Evolutionary conservation across 2,113 vertebrate genomes (phyloP).

Genomic region (Stigmatopora argus): DNA sequence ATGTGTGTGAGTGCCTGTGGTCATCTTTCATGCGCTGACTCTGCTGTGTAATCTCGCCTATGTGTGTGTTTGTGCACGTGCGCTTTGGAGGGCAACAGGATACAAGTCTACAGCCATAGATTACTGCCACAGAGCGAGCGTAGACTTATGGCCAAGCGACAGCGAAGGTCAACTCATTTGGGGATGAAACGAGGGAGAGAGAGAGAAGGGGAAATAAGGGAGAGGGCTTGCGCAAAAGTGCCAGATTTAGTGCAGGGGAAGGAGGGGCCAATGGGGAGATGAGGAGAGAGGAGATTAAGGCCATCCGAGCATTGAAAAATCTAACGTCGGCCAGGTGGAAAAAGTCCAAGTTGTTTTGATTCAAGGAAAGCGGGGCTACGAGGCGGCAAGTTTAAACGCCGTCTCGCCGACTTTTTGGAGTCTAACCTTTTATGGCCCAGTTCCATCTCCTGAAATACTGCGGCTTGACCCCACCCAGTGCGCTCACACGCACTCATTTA

Average conservation of each 20-base stretch:
- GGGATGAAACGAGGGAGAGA: slow-evolving; percentile 40
- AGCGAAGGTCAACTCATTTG: slow-evolving; percentile 55
- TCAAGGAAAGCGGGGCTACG: slow-evolving; percentile 45
- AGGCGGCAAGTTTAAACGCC: slow-evolving; percentile 29
- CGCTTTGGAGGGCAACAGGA: slow-evolving; percentile 51
- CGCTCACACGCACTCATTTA: slow-evolving; percentile 14
- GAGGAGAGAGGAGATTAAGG: slow-evolving; percentile 45
- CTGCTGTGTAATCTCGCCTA: slow-evolving; percentile 29
- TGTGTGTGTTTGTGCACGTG: slow-evolving; percentile 21
- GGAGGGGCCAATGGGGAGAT: slow-evolving; percentile 19
- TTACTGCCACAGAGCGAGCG: slow-evolving; percentile 36
- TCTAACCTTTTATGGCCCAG: slow-evolving; percentile 53
- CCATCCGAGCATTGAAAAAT: slow-evolving; percentile 52
- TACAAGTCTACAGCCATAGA: slow-evolving; percentile 50
- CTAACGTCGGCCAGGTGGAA: slow-evolving; percentile 52
- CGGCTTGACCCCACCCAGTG: slow-evolving; percentile 41
- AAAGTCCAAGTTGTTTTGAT: slow-evolving; percentile 48
- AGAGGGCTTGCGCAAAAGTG: slow-evolving; percentile 31
- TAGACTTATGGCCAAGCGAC: slow-evolving; percentile 46
- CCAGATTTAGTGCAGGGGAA: slow-evolving; percentile 47
- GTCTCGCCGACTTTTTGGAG: slow-evolving; percentile 36
- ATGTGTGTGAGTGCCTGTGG: slow-evolving; percentile 32
- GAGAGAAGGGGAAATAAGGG: slow-evolving; percentile 18
- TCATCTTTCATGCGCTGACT: slow-evolving; percentile 46
- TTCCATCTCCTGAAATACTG: slow-evolving; percentile 59